Evolutionary conservation across 2,797 vertebrate species (phyloP), one percentile per base, ranked within the genome.

Genomic region (Phataginus tricuspis): DNA sequence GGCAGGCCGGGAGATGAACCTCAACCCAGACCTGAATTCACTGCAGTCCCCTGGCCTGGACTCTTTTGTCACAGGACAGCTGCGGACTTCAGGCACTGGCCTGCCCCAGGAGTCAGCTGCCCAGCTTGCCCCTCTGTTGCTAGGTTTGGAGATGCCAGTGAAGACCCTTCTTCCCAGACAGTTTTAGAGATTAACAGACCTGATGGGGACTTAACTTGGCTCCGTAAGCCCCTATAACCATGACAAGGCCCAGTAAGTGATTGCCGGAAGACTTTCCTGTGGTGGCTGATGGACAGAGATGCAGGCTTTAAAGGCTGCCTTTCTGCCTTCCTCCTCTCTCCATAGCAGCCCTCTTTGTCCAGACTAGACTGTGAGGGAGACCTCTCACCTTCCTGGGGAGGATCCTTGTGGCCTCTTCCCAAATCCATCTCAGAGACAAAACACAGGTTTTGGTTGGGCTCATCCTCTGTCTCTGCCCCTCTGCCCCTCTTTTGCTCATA

Each of bases 31-130:
- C 29, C 45, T 10, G 18, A 89, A 66, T 83, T 45, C 7, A 0
- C 45, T 91, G 25, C 9, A 49, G 53, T 86, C 10, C 25, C 25
- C 84, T 61, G 74, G 82, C 63, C 80, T 66, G 83, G 85, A 25
- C 4, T 85, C 31, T 94, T 92, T 87, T 82, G 74, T 96, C 74
- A 72, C 21, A 90, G 71, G 18, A 71, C 49, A 80, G 74, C 69
- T 86, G 79, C 88, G 83, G 85, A 91, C 91, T 57, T 27, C 15
- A 64, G 85, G 45, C 13, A 0, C 68, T 39, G 49, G 64, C 31
- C 66, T 34, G 55, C 25, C 18, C 15, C 23, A 5, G 7, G 39
- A 94, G 49, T 61, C 61, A 42, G 34, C 23, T 59, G 23, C 63
- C 45, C 42, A 31, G 19, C 39, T 91, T 93, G 23, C 25, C 72